Conservation (phyloP, 2,113 vertebrate genomes). For the Pachycephala philippinensis region DNA sequence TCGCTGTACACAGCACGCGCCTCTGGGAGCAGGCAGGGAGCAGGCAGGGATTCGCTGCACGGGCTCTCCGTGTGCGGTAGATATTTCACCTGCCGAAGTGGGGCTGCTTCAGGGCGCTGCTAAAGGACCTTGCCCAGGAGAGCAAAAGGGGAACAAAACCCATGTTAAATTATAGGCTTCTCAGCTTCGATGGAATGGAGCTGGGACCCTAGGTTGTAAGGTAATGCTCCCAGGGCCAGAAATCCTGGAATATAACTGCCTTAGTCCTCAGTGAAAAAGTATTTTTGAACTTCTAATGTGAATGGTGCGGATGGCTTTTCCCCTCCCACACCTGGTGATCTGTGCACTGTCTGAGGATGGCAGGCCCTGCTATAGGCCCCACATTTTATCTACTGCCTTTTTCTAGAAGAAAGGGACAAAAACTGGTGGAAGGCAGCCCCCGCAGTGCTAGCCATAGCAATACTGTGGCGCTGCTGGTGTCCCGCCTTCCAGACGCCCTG, state of each 20-base stretch:
- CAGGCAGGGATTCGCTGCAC: rapidly evolving
- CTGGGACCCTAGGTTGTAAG: neutral
- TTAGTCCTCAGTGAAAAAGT: neutral
- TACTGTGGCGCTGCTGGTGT: neutral
- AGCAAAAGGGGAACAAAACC: neutral
- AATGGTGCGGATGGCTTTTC: neutral
- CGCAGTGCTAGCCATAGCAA: rapidly evolving
- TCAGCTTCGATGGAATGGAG: neutral
- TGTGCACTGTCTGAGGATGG: neutral
- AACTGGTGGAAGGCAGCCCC: neutral
- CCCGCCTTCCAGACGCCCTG: neutral
- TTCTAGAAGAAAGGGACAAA: neutral
- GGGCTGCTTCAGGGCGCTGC: neutral
- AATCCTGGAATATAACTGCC: neutral
- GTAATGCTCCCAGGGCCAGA: neutral
- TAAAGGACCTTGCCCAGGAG: neutral
- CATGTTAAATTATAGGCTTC: no score
- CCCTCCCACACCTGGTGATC: neutral
- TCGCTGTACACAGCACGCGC: no score
- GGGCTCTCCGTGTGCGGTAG: neutral
- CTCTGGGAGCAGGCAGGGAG: rapidly evolving
- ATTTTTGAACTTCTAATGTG: neutral
- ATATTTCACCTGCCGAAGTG: rapidly evolving
- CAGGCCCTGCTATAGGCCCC: neutral
- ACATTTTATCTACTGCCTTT: neutral